These are phyloP conservation scores for Leucoraja ocellata DNA, from an alignment of 2,797 vertebrate species.

Conservation along the genomic window DNA sequence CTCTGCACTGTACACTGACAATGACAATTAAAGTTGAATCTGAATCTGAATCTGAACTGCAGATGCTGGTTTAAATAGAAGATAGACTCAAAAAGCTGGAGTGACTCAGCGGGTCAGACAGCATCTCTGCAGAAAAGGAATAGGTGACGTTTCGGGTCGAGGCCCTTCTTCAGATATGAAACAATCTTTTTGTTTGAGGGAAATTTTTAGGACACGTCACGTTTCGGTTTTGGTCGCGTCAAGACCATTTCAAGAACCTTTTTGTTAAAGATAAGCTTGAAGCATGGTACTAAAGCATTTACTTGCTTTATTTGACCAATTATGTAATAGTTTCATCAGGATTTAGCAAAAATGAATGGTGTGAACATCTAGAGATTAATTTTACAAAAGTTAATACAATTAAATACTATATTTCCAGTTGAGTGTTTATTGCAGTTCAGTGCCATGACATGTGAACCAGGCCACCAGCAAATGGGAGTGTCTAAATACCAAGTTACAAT, in stretches of 20 bases:
- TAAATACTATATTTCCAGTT: background rate
- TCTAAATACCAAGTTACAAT: background rate
- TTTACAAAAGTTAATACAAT: background rate
- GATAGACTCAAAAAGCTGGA: too few species aligned
- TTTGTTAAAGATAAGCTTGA: background rate
- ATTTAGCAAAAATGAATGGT: background rate
- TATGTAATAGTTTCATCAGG: background rate
- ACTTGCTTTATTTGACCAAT: background rate
- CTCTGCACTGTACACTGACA: too few species aligned
- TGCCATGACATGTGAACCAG: background rate
- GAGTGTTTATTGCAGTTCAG: background rate
- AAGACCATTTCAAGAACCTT: background rate
- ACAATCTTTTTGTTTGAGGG: background rate
- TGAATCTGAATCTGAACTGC: too few species aligned
- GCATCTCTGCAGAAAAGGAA: too few species aligned
- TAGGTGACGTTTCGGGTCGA: too few species aligned
- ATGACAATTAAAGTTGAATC: too few species aligned
- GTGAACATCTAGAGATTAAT: background rate
- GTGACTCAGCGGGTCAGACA: too few species aligned
- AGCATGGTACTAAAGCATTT: background rate
- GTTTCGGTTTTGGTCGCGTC: background rate
- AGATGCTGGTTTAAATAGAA: too few species aligned
- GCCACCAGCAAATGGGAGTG: background rate
- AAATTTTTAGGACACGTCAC: background rate
- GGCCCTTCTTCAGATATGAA: too few species aligned